Conservation (phyloP, 2,113 vertebrate species). For the Tragelaphus imberbis region DNA sequence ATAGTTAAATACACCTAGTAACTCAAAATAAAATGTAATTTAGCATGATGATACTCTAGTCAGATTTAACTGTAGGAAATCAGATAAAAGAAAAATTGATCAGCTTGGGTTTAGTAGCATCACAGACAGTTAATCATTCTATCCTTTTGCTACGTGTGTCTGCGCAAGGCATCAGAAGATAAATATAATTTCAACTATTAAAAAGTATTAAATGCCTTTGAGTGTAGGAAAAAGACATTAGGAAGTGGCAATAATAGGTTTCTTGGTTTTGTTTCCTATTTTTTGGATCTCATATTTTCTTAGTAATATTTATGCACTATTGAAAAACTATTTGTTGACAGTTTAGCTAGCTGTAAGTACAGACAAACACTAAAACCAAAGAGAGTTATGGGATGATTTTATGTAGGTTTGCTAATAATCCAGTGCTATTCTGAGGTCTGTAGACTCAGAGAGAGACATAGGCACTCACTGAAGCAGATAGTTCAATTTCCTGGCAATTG, state of each 20-base stretch:
- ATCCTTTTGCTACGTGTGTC: background rate
- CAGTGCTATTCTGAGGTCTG: background rate
- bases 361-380: background rate
- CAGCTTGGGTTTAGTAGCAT: background rate
- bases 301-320: background rate
- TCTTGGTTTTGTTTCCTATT: background rate
- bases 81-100: background rate
- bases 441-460: background rate
- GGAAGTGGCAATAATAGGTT: background rate
- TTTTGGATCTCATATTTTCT: background rate
- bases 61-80: background rate
- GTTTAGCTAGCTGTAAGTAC: background rate
- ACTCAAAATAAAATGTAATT: background rate
- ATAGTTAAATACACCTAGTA: background rate
- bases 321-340: background rate
- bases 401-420: background rate
- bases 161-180: background rate
- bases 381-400: background rate
- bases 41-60: background rate
- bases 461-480: background rate
- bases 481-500: background rate
- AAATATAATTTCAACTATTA: background rate
- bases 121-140: background rate
- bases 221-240: background rate
- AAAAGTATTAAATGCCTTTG: background rate